Base-by-base conservation (phyloP, 2,797 vertebrate genomes). In the Macropodus opercularis region DNA sequence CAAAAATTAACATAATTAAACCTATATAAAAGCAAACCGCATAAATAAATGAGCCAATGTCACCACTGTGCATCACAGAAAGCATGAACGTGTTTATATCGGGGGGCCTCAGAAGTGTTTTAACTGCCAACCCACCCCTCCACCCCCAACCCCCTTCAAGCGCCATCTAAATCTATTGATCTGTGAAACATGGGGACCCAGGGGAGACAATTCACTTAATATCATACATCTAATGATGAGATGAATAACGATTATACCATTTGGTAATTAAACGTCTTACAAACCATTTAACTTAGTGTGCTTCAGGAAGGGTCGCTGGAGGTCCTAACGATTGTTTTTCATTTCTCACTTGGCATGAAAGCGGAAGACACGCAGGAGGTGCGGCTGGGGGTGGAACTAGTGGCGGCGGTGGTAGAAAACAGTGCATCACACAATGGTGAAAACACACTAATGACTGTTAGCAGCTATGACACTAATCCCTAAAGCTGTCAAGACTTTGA, bases 181-280 rank as follows among this genome's bases (percentile, higher is more conserved):
- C 96, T 97, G 93, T 94, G 95, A 96, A 96, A 94, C 90, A 93
- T 84, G 71, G 87, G 66, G 90, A 94, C 94, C 92, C 95, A 89
- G 86, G 95, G 94, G 95, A 96, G 85, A 90, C 90, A 93, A 95
- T 95, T 96, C 94, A 95, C 93, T 95, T 96, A 95, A 95, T 92
- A 86, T 94, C 95, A 92, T 92, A 94, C 93, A 94, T 94, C 94
- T 96, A 95, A 96, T 96, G 94, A 96, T 93, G 93, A 95, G 94
- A 96, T 95, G 94, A 98, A 94, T 94, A 95, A 95, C 93, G 93
- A 96, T 95, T 94, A 94, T 92, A 94, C 93, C 90, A 93, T 94
- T 96, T 95, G 93, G 93, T 96, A 98, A 97, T 97, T 98, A 98
- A 96, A 95, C 86, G 63, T 95, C 94, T 95, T 96, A 94, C 92